Evolutionary conservation across 2,888 invertebrate genomes (phyloP).

Genomic region (Andrena praecox): DNA sequence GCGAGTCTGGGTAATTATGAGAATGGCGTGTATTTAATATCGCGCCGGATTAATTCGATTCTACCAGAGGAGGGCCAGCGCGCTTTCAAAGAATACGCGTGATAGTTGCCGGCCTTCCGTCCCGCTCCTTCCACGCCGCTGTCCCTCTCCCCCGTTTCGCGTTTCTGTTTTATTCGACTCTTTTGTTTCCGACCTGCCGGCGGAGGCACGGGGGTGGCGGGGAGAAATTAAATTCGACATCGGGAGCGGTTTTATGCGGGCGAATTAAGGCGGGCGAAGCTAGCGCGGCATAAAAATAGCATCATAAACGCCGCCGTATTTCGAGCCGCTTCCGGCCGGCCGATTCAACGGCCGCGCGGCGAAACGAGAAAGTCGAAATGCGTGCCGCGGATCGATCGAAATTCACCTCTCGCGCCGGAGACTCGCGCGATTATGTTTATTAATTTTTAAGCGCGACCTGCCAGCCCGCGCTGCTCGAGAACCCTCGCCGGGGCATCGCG

Average conservation of each 20-base stretch:
- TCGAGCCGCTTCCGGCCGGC: conserved; percentile 47
- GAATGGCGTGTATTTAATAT: conserved; percentile 55
- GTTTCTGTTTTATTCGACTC: not conserved
- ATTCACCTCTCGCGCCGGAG: not conserved
- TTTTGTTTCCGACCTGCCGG: conserved; percentile 17
- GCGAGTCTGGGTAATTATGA: conserved; percentile 44
- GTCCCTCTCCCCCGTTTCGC: not conserved
- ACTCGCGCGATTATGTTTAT: conserved; percentile 56
- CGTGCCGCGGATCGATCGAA: conserved; percentile 10
- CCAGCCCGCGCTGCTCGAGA: not conserved
- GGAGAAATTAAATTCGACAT: conserved; percentile 48
- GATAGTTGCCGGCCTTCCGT: conserved; percentile 39
- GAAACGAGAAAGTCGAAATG: conserved; percentile 17
- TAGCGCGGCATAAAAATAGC: conserved; percentile 73
- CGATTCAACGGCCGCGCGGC: conserved; percentile 40
- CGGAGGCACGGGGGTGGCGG: not conserved
- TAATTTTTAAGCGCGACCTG: conserved; percentile 19
- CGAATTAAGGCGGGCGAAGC: conserved; percentile 58
- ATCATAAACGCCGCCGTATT: conserved; percentile 69
- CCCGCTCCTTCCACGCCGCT: not conserved
- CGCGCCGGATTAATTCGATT: conserved; percentile 49
- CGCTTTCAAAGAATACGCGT: conserved; percentile 39
- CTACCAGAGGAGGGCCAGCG: not conserved
- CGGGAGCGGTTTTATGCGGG: conserved; percentile 45
- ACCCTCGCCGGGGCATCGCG: not conserved